Conservation (phyloP, 1,140 invertebrate species). For the Scaptomyza montana region DNA sequence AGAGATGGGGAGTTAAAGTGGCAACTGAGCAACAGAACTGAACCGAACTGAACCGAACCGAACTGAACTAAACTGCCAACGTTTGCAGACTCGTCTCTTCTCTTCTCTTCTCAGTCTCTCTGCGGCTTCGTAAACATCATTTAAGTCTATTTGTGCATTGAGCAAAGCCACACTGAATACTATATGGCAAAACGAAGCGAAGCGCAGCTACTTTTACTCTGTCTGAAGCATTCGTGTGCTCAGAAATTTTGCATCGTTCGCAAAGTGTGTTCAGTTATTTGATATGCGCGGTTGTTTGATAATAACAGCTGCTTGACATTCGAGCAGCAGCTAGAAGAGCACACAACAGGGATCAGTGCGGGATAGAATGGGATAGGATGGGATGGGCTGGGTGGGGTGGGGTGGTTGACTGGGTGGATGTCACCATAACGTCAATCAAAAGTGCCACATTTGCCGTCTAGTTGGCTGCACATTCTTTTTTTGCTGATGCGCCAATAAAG, state of each 20-base stretch:
- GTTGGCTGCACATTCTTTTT: constrained; percentile 18
- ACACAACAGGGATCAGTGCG: not conserved
- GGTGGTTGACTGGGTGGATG: constrained; percentile 17
- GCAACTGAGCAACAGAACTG: constrained; percentile 11
- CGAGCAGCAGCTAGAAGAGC: not conserved
- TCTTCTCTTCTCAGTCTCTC: not conserved
- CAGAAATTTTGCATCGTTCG: constrained; percentile 62
- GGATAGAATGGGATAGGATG: not conserved
- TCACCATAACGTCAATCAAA: constrained; percentile 64
- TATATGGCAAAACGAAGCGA: not conserved
- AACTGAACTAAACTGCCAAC: constrained; percentile 9
- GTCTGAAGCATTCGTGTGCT: constrained; percentile 17
- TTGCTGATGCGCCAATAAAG: constrained; percentile 68
- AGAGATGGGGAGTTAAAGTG: not conserved
- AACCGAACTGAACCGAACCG: constrained; percentile 4
- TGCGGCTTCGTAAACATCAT: constrained; percentile 65
- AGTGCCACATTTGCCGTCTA: constrained; percentile 36
- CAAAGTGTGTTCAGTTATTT: constrained; percentile 75
- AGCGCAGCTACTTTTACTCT: constrained; percentile 5
- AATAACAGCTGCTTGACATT: constrained; percentile 66
- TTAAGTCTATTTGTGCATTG: constrained; percentile 67
- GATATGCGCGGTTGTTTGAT: constrained; percentile 79
- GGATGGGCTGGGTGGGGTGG: no score
- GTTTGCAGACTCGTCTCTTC: constrained; percentile 20
- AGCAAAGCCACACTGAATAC: constrained; percentile 39